phyloP scores from a whole-genome alignment of 37 sponge, comb jelly and placozoan species.

The Petrosia ficiformis region DNA sequence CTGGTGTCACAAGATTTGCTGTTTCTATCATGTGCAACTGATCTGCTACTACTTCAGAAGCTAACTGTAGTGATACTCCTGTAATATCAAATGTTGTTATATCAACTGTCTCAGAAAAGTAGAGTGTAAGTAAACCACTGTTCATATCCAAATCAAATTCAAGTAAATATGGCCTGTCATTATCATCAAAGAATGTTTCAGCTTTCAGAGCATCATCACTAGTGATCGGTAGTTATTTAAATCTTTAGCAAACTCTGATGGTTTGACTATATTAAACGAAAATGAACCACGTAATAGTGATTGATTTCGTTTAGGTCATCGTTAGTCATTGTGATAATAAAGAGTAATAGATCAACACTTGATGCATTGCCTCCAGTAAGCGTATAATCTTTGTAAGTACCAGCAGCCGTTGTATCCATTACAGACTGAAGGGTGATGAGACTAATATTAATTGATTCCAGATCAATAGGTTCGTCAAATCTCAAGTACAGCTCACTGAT shows the following conservation, averaged over 20 bases:
- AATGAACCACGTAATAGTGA: conserved; percentile 34
- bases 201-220: conserved; percentile 41
- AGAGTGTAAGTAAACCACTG: conserved; percentile 64
- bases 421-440: conserved; percentile 53
- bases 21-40: conserved; percentile 29
- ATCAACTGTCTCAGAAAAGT: conserved; percentile 87
- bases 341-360: conserved; percentile 45
- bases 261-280: conserved; percentile 51
- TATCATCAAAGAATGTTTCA: conserved; percentile 56
- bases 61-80: conserved; percentile 64
- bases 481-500: conserved; percentile 36
- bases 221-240: conserved; percentile 48
- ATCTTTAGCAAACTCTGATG: conserved; percentile 53
- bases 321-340: conserved; percentile 43
- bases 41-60: conserved; percentile 9
- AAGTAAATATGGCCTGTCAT: conserved; percentile 41
- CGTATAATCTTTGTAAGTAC: conserved; percentile 31
- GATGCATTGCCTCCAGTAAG: conserved; percentile 70
- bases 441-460: conserved; percentile 55
- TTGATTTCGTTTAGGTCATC: conserved; percentile 84
- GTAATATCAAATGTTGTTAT: conserved; percentile 55
- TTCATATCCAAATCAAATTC: conserved; percentile 79
- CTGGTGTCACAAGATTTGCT: conserved; percentile 12
- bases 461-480: conserved; percentile 89
- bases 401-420: neutral